A percentile compares a stretch with the other conserved stretches of the same genome.
phyloP scores from a whole-genome alignment of 2,888 invertebrate species.

The Orthonychiurus folsomi region DNA sequence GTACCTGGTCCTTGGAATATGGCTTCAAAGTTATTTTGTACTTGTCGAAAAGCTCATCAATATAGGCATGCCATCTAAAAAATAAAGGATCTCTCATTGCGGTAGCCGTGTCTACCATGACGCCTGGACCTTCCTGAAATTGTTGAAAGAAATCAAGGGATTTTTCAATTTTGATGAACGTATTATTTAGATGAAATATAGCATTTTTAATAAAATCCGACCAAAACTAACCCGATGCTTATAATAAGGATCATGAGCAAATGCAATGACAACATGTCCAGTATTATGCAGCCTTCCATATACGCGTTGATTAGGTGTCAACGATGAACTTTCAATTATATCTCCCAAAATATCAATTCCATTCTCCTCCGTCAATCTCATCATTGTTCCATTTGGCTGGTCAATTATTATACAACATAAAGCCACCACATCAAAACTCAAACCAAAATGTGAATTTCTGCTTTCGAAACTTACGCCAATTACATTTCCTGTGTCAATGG shows the following conservation, averaged over 20 bases:
- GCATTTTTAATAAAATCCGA: background rate
- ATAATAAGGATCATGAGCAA: conserved; percentile 71
- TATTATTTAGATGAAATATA: background rate
- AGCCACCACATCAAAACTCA: no score
- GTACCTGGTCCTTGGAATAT: conserved; percentile 24
- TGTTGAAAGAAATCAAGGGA: no score
- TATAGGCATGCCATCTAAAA: conserved; percentile 73
- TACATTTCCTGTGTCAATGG: conserved; percentile 58
- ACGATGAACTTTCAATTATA: conserved; percentile 62
- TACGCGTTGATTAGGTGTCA: conserved; percentile 42
- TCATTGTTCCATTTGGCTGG: conserved; percentile 46
- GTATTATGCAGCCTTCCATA: conserved; percentile 70
- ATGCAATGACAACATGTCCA: conserved; percentile 68
- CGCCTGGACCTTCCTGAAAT: conserved; percentile 66
- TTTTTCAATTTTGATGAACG: no score
- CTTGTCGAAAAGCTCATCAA: conserved; percentile 64
- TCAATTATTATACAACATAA: background rate
- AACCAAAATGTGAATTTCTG: no score
- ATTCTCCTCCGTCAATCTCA: conserved; percentile 55
- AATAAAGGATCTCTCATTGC: conserved; percentile 81
- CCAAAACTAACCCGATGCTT: conserved; percentile 53
- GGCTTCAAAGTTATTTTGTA: conserved; percentile 49
- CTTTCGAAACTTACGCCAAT: conserved; percentile 47
- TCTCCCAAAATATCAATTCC: conserved; percentile 74
- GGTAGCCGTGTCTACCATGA: conserved; percentile 56